These are phyloP conservation scores for Choristoneura rosaceana DNA, from an alignment of 2,888 invertebrate genomes.

Conservation along the genomic window DNA sequence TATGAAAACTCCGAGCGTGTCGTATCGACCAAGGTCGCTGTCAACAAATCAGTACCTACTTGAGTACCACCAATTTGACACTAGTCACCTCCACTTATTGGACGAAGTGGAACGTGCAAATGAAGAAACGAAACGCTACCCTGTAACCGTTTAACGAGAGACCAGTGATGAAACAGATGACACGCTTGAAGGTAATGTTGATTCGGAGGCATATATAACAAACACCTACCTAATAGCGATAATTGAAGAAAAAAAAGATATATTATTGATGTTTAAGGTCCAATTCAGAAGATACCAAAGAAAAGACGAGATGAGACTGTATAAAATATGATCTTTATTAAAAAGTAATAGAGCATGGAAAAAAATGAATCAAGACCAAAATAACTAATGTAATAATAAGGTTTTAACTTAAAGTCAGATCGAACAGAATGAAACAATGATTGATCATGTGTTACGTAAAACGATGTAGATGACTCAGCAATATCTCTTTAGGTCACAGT, in stretches of 20 bases:
- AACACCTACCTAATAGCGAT: conserved; percentile 21
- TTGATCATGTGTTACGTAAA: not conserved
- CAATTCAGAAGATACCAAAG: not conserved
- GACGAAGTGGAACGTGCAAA: conserved; percentile 81
- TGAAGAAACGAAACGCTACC: conserved; percentile 76
- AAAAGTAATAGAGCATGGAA: not conserved
- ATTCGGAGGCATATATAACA: conserved; percentile 55
- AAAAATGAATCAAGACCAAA: not conserved
- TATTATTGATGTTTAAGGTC: conserved; percentile 1
- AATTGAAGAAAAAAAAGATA: conserved; percentile 8
- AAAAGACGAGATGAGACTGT: not conserved
- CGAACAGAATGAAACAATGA: not conserved
- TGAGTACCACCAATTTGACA: conserved; percentile 75
- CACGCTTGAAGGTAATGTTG: conserved; percentile 74
- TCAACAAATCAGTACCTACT: conserved; percentile 58
- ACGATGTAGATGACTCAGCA: conserved; percentile 15
- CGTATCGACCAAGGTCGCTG: conserved; percentile 64
- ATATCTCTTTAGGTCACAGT: conserved; percentile 1
- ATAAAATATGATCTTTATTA: not conserved
- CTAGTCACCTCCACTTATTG: conserved; percentile 78
- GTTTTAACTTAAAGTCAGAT: too few species aligned
- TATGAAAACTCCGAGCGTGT: conserved; percentile 48
- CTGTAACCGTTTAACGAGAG: conserved; percentile 72
- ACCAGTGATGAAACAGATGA: conserved; percentile 69
- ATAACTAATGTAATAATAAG: too few species aligned